Percentiles rank a stretch among this genome's conserved stretches.
Evolutionary conservation across 2,888 invertebrate species (phyloP).

Genomic region (Eupelmus urozonus): DNA sequence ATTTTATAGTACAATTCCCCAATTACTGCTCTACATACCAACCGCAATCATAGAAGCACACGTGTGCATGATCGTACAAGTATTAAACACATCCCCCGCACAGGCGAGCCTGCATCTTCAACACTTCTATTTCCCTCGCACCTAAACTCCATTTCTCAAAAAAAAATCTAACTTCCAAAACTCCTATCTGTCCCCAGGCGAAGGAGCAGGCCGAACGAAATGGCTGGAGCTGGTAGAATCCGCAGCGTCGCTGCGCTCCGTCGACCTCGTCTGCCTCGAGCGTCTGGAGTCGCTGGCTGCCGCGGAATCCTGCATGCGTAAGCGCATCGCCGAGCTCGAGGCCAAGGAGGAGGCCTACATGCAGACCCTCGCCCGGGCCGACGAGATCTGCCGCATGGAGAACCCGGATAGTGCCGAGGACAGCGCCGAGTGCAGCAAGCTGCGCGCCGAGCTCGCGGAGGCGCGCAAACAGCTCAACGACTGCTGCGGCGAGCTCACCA

Average conservation of each 20-base stretch:
- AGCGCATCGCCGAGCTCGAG: conserved; percentile 82
- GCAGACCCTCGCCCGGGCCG: conserved; percentile 85
- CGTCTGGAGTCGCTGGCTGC: conserved; percentile 79
- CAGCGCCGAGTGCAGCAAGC: conserved; percentile 78
- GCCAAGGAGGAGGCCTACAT: conserved; percentile 83
- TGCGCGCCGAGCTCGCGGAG: conserved; percentile 79
- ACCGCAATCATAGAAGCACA: too few species aligned
- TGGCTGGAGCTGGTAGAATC: conserved; percentile 63
- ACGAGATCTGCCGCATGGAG: conserved; percentile 80
- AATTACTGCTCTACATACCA: too few species aligned
- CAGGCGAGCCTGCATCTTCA: too few species aligned
- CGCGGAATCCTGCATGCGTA: conserved; percentile 81
- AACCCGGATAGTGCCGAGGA: neutral
- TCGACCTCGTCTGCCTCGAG: conserved; percentile 76
- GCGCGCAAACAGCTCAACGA: conserved; percentile 16
- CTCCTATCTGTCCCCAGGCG: neutral
- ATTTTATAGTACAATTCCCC: too few species aligned
- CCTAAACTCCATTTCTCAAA: too few species aligned
- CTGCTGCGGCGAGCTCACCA: conserved; percentile 78
- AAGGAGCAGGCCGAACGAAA: neutral
- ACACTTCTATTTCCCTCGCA: too few species aligned
- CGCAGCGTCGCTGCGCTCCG: conserved; percentile 67
- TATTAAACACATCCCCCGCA: too few species aligned
- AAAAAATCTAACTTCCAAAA: too few species aligned
- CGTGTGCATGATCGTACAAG: too few species aligned